These are phyloP conservation scores for Ophioninae sp. DNA, from an alignment of 2,888 invertebrate genomes.

Conservation along the genomic window DNA sequence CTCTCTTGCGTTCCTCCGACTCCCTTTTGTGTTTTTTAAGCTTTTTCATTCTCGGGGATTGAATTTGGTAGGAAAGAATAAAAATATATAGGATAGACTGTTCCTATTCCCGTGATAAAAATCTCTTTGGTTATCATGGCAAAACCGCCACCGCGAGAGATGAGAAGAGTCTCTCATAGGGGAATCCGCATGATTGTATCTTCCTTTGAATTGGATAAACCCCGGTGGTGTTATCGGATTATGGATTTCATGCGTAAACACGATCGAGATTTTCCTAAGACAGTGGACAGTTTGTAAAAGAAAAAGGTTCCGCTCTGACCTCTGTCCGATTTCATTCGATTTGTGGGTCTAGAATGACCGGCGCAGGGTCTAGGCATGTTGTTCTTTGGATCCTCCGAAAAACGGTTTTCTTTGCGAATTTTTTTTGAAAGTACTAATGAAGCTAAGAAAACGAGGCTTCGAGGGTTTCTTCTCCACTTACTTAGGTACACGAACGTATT, in stretches of 20 bases:
- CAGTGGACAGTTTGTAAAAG: neutral
- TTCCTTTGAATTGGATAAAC: neutral
- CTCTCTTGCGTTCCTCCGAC: constrained; percentile 18
- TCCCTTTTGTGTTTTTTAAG: constrained; percentile 29
- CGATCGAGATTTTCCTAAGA: neutral
- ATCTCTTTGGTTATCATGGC: constrained; percentile 2
- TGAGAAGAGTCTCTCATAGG: constrained; percentile 1
- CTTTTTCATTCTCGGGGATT: constrained; percentile 54
- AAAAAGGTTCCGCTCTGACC: neutral
- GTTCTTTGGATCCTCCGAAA: no score
- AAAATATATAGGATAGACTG: constrained; percentile 36
- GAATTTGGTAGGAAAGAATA: constrained; percentile 48
- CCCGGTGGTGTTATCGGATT: neutral
- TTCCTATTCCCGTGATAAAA: neutral
- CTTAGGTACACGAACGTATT: no score
- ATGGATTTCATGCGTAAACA: neutral
- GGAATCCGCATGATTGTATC: neutral
- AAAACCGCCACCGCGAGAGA: constrained; percentile 4
- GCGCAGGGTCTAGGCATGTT: no score
- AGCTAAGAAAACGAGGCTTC: no score
- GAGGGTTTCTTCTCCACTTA: no score
- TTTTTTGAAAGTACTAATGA: no score
- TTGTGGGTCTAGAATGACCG: no score
- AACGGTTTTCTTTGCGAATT: no score
- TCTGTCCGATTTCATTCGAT: no score